These are phyloP conservation scores for Xerus rutilus DNA, from an alignment of 2,797 vertebrate species.

Conservation along the genomic window DNA sequence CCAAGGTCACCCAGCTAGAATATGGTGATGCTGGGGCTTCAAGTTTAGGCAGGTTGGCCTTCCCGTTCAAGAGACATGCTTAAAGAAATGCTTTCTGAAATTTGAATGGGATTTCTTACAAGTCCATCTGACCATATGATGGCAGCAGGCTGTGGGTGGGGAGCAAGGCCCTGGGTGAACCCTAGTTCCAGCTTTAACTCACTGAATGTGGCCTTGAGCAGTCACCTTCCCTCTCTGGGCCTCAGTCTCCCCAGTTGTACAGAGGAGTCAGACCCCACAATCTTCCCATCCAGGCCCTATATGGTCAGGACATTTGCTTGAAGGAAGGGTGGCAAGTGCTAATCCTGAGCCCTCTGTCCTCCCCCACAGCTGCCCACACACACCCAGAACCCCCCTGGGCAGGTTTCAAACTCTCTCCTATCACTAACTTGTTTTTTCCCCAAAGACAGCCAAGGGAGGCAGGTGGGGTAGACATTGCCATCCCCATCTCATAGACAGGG, in stretches of 20 bases:
- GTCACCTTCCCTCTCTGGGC: not conserved
- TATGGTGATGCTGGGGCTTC: not conserved
- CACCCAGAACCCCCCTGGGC: not conserved
- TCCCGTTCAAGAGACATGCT: not conserved
- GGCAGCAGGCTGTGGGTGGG: not conserved
- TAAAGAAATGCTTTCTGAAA: not conserved
- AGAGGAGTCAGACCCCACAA: not conserved
- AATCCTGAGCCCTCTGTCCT: not conserved
- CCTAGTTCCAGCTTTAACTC: not conserved
- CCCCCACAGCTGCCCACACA: not conserved
- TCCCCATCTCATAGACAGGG: not conserved
- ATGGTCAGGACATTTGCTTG: not conserved
- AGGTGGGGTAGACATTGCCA: not conserved
- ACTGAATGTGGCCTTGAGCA: not conserved
- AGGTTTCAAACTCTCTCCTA: not conserved
- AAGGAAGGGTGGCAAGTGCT: not conserved
- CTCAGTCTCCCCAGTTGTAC: not conserved
- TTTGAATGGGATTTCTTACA: not conserved
- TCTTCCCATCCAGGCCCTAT: not conserved
- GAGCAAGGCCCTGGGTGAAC: not conserved
- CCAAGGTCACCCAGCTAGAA: not conserved
- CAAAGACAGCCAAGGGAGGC: not conserved
- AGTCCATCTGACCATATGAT: not conserved
- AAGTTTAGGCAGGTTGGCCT: not conserved
- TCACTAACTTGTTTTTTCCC: not conserved